These are phyloP conservation scores for Morone saxatilis DNA, from an alignment of 2,113 vertebrate genomes.

Conservation along the genomic window DNA sequence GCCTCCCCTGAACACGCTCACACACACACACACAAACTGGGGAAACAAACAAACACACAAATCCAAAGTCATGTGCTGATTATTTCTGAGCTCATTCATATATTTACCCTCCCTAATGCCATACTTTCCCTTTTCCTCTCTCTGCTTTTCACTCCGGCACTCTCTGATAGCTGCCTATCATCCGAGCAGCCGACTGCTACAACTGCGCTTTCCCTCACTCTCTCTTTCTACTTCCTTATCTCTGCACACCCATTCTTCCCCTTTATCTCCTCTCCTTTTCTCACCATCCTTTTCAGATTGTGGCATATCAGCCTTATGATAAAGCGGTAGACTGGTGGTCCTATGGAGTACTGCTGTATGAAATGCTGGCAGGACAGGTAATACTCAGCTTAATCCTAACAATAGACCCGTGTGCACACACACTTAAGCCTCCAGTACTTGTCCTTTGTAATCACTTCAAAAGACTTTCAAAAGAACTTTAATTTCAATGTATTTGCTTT, in stretches of 20 bases:
- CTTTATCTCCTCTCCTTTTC: conserved; percentile 46
- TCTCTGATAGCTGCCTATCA: conserved; percentile 42
- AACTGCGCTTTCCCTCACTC: conserved; percentile 14
- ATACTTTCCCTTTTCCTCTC: conserved; percentile 4
- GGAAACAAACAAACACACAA: conserved; percentile 50
- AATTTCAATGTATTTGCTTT: conserved; percentile 37
- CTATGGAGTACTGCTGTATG: conserved; percentile 92
- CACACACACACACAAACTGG: conserved; percentile 9
- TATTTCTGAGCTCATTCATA: conserved; percentile 58
- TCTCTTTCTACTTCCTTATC: conserved; percentile 29
- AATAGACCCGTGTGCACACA: not conserved
- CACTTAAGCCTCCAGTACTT: conserved; percentile 31
- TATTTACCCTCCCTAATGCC: conserved; percentile 40
- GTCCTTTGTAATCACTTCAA: conserved; percentile 55
- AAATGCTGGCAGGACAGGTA: conserved; percentile 95
- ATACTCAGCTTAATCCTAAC: conserved; percentile 31
- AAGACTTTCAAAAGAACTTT: conserved; percentile 37
- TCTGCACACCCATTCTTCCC: conserved; percentile 19
- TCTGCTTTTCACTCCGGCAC: conserved; percentile 15
- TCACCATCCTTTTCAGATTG: conserved; percentile 84
- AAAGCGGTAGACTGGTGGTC: conserved; percentile 96
- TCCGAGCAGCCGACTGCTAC: conserved; percentile 27
- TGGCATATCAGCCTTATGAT: conserved; percentile 92
- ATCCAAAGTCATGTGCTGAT: conserved; percentile 51
- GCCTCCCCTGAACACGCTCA: not conserved